Evolutionary conservation across 2,797 vertebrate species (phyloP).

Genomic region (Craterocephalus amniculus): DNA sequence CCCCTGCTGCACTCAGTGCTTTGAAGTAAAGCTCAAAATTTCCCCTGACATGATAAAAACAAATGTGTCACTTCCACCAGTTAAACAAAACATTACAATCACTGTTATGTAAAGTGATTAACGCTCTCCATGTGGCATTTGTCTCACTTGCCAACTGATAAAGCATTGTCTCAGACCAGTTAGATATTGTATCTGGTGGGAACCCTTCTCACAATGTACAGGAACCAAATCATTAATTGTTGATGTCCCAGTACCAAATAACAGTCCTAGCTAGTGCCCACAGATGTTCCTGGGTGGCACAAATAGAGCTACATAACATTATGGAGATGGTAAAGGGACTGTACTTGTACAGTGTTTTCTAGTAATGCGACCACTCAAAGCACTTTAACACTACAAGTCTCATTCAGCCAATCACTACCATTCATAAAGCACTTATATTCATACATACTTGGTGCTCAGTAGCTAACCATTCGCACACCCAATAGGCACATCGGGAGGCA

Average conservation of each 20-base stretch:
- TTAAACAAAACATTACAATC: background rate
- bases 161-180: background rate
- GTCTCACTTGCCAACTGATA: background rate
- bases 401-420: too few species aligned
- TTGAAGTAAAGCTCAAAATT: slow-evolving; percentile 52
- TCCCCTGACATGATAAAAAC: slow-evolving; percentile 46
- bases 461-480: too few species aligned
- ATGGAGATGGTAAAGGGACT: too few species aligned
- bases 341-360: too few species aligned
- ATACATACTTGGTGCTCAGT: too few species aligned
- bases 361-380: too few species aligned
- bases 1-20: slow-evolving; percentile 43
- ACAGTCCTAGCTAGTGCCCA: background rate
- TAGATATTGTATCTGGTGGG: background rate
- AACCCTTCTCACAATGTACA: background rate
- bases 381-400: too few species aligned
- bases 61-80: slow-evolving; percentile 44
- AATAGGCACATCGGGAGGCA: too few species aligned
- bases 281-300: background rate
- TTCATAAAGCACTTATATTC: too few species aligned
- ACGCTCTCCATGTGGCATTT: background rate
- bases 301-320: background rate
- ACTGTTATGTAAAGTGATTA: slow-evolving; percentile 4
- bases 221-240: background rate
- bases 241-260: background rate